Base-by-base conservation (phyloP, 1,140 invertebrate genomes). In the Macrocentrus cingulum region DNA sequence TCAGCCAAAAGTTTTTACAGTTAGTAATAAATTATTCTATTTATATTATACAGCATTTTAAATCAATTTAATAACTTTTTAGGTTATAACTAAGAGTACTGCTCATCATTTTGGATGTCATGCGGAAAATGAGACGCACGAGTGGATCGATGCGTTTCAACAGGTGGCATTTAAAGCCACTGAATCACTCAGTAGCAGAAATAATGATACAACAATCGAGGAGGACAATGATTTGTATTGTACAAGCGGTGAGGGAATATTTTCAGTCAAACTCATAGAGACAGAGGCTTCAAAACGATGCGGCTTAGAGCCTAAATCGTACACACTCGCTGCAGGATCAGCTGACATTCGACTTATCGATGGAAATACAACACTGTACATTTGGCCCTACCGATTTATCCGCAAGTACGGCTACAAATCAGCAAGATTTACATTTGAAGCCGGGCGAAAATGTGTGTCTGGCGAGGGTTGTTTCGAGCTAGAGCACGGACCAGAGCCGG, bases 221-320 rank as follows among this genome's bases (percentile, higher is more conserved):
- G 90, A 94, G 80, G 90, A 93, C 67, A 93, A 93, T 77, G 89
- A 92, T 74, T 74, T 94, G 1, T 93, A 93, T 66, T 92, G 89
- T 63, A 88, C 90, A 20, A 89, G 88, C 64, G 87, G 85, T 25
- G 89, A 91, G 79, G 88, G 88, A 46, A 78, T 92, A 16, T 93
- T 91, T 71, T 85, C 84, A 56, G 88, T 93, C 2, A 89, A 86
- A 77, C 80, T 92, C 62, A 84, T 88, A 52, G 81, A 88, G 36
- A 91, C 91, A 1, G 89, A 92, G 61, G 89, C 90, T 7, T 91
- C 90, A 4, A 84, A 82, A 23, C 79, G 87, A 52, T 93, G 90
- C 77, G 83, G 85, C 37, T 80, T 94, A 25, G 85, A 88, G 65
- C 78, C 83, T 9, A 87, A 85, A 55, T 81, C 83, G 32, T 94